Percentiles rank a stretch among this genome's conserved stretches.
phyloP scores from a whole-genome alignment of 2,888 invertebrate genomes.

The Philopedon plagiatum region DNA sequence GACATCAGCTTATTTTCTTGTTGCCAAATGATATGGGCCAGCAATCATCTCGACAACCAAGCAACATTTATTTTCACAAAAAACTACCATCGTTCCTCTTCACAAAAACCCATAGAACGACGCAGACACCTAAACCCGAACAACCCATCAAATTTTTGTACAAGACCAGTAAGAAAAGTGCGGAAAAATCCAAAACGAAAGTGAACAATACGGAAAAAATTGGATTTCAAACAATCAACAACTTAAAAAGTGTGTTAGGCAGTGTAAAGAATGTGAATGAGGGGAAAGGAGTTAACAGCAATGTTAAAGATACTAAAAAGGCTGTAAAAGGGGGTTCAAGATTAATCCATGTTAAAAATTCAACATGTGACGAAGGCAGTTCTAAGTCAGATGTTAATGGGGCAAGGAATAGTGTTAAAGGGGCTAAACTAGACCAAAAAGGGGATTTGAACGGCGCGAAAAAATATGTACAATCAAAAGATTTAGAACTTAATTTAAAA shows the following conservation, averaged over 20 bases:
- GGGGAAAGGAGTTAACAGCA: background rate
- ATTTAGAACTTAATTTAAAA: conserved; percentile 53
- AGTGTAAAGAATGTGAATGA: conserved; percentile 25
- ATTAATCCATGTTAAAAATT: background rate
- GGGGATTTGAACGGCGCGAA: background rate
- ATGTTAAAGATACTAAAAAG: background rate
- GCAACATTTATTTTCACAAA: conserved; percentile 69
- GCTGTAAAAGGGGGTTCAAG: background rate
- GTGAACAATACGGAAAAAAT: conserved; percentile 25
- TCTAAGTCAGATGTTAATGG: background rate
- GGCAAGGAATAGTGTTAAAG: background rate
- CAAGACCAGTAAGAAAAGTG: conserved; percentile 62
- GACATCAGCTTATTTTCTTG: background rate
- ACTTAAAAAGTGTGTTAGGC: conserved; percentile 33
- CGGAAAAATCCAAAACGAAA: conserved; percentile 47
- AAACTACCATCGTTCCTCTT: conserved; percentile 74
- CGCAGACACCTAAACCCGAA: conserved; percentile 63
- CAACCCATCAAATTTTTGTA: conserved; percentile 69
- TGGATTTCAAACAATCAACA: conserved; percentile 23
- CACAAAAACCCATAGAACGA: conserved; percentile 71
- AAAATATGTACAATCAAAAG: conserved; percentile 33
- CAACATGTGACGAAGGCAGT: background rate
- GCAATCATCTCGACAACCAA: conserved; percentile 70
- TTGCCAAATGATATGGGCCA: conserved; percentile 68
- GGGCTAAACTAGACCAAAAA: background rate